Percentiles rank a stretch among this genome's conserved stretches.
Conservation (phyloP, 2,888 invertebrate species). For the Leucophenga maculata region DNA sequence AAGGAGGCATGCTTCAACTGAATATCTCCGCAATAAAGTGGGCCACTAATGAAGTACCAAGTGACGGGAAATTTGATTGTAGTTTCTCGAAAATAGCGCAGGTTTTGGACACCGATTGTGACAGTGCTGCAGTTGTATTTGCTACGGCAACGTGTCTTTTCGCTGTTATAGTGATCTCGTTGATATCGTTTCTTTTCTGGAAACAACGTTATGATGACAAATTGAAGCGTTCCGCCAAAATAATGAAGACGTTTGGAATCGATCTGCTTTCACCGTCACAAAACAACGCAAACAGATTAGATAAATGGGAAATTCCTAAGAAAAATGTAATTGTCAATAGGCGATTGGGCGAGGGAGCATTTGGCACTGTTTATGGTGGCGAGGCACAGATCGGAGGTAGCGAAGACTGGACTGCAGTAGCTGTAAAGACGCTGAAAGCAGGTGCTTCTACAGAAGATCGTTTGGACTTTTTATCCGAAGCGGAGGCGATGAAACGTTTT, state of each 20-base stretch:
- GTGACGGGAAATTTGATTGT: conserved; percentile 81
- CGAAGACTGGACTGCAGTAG: conserved; percentile 86
- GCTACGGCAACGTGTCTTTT: conserved; percentile 78
- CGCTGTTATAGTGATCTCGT: conserved; percentile 64
- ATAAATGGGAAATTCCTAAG: conserved; percentile 90
- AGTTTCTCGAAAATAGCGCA: conserved; percentile 80
- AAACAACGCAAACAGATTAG: conserved; percentile 75
- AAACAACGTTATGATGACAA: conserved; percentile 80
- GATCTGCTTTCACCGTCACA: conserved; percentile 75
- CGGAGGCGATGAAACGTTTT: conserved; percentile 94
- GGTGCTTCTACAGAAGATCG: conserved; percentile 89
- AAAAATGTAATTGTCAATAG: conserved; percentile 89
- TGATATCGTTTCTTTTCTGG: conserved; percentile 77
- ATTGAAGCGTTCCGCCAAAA: conserved; percentile 78
- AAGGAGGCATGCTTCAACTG: conserved; percentile 74
- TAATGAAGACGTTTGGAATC: conserved; percentile 82
- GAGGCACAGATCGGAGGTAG: conserved; percentile 79
- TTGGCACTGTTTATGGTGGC: conserved; percentile 90
- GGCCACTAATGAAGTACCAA: conserved; percentile 72
- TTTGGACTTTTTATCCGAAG: conserved; percentile 91
- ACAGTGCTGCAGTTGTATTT: conserved; percentile 76
- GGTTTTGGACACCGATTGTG: conserved; percentile 80
- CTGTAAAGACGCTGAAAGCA: conserved; percentile 90
- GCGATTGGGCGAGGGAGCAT: conserved; percentile 90
- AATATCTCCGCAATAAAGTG: conserved; percentile 23